These are phyloP conservation scores for Drosophila miranda DNA, from an alignment of 1,140 invertebrate species.

Conservation along the genomic window DNA sequence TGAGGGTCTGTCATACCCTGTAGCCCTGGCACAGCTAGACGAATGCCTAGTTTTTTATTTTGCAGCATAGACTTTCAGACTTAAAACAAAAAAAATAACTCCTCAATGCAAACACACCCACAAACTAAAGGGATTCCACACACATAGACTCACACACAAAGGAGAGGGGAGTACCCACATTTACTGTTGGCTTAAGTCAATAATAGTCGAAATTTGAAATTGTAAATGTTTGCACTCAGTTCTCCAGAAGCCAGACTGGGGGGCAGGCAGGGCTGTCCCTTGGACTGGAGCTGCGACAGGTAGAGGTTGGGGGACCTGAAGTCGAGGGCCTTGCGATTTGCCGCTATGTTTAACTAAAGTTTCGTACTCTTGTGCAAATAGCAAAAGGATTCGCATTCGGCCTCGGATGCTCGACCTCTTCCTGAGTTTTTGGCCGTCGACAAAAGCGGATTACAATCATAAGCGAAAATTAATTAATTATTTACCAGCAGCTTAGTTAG, in stretches of 20 bases:
- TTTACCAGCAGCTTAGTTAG: slow-evolving; percentile 63
- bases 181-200: slow-evolving; percentile 54
- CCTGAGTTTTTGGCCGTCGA: slow-evolving; percentile 13
- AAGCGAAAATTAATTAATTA: slow-evolving; percentile 68
- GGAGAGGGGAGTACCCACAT: neutral
- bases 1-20: no score
- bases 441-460: slow-evolving; percentile 64
- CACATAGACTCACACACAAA: no score
- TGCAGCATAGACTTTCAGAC: slow-evolving; percentile 44
- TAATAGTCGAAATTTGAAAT: slow-evolving; percentile 71
- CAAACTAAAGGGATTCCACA: no score
- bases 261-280: neutral
- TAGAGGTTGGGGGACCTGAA: neutral
- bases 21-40: neutral
- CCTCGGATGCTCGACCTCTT: slow-evolving; percentile 15
- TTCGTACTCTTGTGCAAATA: slow-evolving; percentile 68
- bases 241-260: slow-evolving; percentile 40
- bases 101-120: neutral
- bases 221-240: slow-evolving; percentile 67
- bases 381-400: slow-evolving; percentile 50
- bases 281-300: neutral
- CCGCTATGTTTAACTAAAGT: slow-evolving; percentile 68
- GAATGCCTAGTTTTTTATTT: slow-evolving; percentile 20
- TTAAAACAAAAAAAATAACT: slow-evolving; percentile 39
- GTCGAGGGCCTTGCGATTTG: slow-evolving; percentile 49